These are phyloP conservation scores for Buceros bicornis DNA, from an alignment of 2,797 vertebrate species.

Conservation along the genomic window DNA sequence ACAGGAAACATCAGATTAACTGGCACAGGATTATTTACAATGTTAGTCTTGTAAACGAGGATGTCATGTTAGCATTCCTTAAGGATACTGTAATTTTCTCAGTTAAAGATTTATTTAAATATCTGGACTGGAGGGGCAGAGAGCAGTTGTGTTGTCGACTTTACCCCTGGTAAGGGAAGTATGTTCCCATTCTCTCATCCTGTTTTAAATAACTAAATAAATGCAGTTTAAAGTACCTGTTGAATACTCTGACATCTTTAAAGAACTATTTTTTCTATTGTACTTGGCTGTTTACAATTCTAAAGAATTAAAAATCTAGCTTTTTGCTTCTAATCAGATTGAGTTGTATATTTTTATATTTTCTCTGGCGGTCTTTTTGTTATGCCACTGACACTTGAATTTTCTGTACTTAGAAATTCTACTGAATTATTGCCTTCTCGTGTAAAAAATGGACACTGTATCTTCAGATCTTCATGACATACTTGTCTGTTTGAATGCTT, in stretches of 20 bases:
- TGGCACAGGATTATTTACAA: not conserved
- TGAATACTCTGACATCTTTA: not conserved
- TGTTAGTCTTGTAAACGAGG: not conserved
- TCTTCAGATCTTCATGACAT: not conserved
- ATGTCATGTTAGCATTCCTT: not conserved
- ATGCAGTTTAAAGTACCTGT: not conserved
- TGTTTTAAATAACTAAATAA: no score
- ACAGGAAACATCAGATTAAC: not conserved
- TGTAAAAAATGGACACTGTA: not conserved
- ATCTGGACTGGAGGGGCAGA: fast-evolving
- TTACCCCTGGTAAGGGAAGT: not conserved
- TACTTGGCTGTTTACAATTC: not conserved
- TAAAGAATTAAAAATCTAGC: not conserved
- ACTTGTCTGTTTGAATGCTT: not conserved
- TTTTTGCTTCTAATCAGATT: not conserved
- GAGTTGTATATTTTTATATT: not conserved
- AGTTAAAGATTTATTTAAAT: not conserved
- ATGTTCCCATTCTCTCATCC: not conserved
- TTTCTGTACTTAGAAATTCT: not conserved
- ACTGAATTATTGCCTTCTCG: not conserved
- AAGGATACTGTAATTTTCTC: not conserved
- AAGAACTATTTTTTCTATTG: not conserved
- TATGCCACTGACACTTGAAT: not conserved
- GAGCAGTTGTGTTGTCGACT: not conserved
- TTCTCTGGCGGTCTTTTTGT: not conserved